A percentile compares a stretch with the other conserved stretches of the same genome.
These are phyloP conservation scores for Parelbella ahira DNA, from an alignment of 2,888 invertebrate genomes.

Conservation along the genomic window DNA sequence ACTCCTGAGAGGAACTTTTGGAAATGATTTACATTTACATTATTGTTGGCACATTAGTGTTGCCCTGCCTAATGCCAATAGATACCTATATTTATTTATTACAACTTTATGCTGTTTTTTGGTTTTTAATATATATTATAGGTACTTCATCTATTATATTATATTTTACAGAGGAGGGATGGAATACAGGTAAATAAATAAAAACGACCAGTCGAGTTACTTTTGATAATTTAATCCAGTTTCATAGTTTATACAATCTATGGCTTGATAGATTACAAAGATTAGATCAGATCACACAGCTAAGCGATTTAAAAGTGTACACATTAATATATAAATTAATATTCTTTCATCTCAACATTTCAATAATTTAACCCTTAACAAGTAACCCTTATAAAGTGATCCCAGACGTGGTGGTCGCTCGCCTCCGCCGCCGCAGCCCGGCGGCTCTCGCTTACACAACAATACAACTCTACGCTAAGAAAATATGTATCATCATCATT, in stretches of 20 bases:
- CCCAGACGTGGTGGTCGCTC: slow-evolving; percentile 62
- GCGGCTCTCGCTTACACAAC: slow-evolving; percentile 52
- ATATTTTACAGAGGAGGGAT: no score
- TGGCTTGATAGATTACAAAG: slow-evolving; percentile 68
- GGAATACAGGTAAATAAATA: slow-evolving; percentile 37
- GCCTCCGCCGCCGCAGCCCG: slow-evolving; percentile 48
- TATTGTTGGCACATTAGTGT: no score
- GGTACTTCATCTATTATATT: no score
- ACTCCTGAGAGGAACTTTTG: no score
- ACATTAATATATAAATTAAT: slow-evolving; percentile 62
- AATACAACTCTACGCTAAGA: slow-evolving; percentile 55
- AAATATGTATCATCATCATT: slow-evolving; percentile 47
- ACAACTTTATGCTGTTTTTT: no score
- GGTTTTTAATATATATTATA: no score
- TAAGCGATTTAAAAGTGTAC: slow-evolving; percentile 73
- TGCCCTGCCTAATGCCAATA: no score
- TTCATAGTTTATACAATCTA: slow-evolving; percentile 77
- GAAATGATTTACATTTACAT: no score
- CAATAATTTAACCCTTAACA: slow-evolving; percentile 75
- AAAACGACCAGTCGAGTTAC: slow-evolving; percentile 59
- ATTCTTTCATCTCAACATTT: slow-evolving; percentile 62
- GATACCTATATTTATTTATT: no score
- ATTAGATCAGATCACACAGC: slow-evolving; percentile 78
- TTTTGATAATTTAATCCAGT: slow-evolving; percentile 74
- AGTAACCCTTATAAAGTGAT: slow-evolving; percentile 71